A percentile compares a stretch with the other conserved stretches of the same genome.
These are phyloP conservation scores for Octodon degus DNA, from an alignment of 2,113 vertebrate species.

Conservation along the genomic window DNA sequence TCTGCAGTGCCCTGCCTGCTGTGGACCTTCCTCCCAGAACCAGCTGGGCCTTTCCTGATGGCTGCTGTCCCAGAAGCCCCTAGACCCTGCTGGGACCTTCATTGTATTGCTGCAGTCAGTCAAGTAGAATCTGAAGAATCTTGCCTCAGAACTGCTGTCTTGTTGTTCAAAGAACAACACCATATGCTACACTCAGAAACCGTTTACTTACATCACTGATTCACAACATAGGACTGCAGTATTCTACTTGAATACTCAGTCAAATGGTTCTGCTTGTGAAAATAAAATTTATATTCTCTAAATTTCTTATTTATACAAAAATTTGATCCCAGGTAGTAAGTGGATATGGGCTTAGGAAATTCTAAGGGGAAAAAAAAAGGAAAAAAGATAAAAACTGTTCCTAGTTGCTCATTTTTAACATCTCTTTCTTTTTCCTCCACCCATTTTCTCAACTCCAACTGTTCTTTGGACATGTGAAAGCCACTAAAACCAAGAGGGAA, in stretches of 20 bases:
- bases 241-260: not conserved
- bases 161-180: too few species aligned
- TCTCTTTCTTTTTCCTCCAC: not conserved
- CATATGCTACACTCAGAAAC: not conserved
- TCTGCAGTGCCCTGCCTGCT: not conserved
- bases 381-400: not conserved
- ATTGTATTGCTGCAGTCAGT: not conserved
- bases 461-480: slow-evolving; percentile 6
- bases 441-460: not conserved
- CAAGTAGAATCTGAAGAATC: not conserved
- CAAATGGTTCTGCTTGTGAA: not conserved
- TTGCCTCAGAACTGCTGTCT: not conserved
- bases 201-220: not conserved
- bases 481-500: not conserved
- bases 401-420: not conserved
- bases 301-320: not conserved
- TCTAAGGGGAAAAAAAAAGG: not conserved
- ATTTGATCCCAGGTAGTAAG: not conserved
- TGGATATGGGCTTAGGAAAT: not conserved
- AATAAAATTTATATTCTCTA: not conserved
- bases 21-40: not conserved
- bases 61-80: not conserved
- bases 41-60: not conserved
- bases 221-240: not conserved
- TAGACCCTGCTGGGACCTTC: not conserved